These are phyloP conservation scores for Garrulus glandarius DNA, from an alignment of 2,797 vertebrate species.

Conservation along the genomic window DNA sequence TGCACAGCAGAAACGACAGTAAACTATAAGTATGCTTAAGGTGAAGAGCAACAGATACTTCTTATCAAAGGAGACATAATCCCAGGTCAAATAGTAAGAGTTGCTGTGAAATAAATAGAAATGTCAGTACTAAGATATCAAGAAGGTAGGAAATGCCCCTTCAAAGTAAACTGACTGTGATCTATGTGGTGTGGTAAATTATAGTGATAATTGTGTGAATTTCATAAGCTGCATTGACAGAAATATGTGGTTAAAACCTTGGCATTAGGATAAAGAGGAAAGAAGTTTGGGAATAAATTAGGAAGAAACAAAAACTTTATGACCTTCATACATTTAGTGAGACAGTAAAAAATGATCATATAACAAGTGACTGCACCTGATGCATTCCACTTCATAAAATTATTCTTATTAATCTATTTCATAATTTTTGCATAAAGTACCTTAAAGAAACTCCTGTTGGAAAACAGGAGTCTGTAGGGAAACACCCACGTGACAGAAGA, in stretches of 20 bases:
- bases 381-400: not conserved
- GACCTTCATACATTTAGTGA: not conserved
- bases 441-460: not conserved
- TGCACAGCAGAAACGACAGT: not conserved
- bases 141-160: not conserved
- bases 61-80: not conserved
- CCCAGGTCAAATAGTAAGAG: not conserved
- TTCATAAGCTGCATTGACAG: not conserved
- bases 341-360: not conserved
- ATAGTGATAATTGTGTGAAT: not conserved
- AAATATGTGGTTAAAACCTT: not conserved
- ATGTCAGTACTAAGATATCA: not conserved
- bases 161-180: not conserved
- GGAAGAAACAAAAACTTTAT: not conserved
- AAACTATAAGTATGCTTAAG: not conserved
- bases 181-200: not conserved
- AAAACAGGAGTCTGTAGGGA: not conserved
- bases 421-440: not conserved
- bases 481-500: not conserved
- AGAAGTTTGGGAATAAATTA: not conserved
- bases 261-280: not conserved
- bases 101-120: not conserved
- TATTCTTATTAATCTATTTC: not conserved
- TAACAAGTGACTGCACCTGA: not conserved
- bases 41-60: not conserved